phyloP scores from a whole-genome alignment of 1,140 invertebrate species.

The Metopolophium dirhodum region DNA sequence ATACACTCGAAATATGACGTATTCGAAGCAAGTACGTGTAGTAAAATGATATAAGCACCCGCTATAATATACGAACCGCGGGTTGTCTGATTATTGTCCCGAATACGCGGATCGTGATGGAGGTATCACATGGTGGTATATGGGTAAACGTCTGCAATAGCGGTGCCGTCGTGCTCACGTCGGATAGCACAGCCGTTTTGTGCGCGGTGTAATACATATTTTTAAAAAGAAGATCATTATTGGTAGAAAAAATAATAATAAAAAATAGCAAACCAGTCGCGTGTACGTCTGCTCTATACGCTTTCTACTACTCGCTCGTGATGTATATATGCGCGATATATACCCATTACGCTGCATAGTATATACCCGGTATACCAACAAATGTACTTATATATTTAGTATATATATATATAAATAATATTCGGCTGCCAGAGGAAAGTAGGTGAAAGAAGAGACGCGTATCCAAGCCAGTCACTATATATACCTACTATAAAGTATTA shows the following conservation, averaged over 20 bases:
- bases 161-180: background rate
- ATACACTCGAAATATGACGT: too few species aligned
- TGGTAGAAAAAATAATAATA: background rate
- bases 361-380: background rate
- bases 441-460: constrained; percentile 54
- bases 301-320: background rate
- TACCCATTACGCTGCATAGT: constrained; percentile 7
- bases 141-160: background rate
- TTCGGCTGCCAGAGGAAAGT: constrained; percentile 45
- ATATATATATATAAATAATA: background rate
- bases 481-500: background rate
- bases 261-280: background rate
- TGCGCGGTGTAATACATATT: background rate
- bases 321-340: background rate
- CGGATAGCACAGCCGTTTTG: background rate
- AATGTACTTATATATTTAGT: background rate
- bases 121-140: background rate
- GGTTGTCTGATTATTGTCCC: too few species aligned
- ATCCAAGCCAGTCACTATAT: background rate
- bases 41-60: too few species aligned
- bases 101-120: background rate
- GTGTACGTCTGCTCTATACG: background rate
- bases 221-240: background rate
- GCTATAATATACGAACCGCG: too few species aligned
- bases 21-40: too few species aligned